A percentile compares a stretch with the other conserved stretches of the same genome.
Evolutionary conservation across 2,888 invertebrate genomes (phyloP).

Genomic region (Drosophila rubida): DNA sequence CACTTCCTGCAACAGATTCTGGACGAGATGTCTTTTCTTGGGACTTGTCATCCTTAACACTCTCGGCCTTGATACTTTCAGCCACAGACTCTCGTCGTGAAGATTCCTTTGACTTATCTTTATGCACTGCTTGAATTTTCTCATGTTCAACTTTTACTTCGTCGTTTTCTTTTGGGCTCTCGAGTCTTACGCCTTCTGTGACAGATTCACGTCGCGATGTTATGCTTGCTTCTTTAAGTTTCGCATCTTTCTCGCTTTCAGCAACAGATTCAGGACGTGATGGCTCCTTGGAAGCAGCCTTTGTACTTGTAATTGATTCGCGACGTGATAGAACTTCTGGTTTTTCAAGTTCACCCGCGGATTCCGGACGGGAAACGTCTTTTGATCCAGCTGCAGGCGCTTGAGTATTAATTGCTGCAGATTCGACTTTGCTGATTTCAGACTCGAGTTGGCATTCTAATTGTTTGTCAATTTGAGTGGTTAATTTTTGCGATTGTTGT

Average conservation of each 20-base stretch:
- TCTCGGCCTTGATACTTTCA: conserved; percentile 26
- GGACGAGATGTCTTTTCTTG: conserved; percentile 29
- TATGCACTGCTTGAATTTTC: conserved; percentile 42
- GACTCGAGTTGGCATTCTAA: background rate
- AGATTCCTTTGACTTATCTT: conserved; percentile 37
- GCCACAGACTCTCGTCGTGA: conserved; percentile 41
- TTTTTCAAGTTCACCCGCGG: conserved; percentile 36
- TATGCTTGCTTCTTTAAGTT: conserved; percentile 10
- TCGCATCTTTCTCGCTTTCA: conserved; percentile 12
- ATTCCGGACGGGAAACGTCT: conserved; percentile 73
- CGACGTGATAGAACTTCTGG: conserved; percentile 22
- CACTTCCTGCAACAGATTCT: conserved; percentile 34
- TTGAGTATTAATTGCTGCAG: conserved; percentile 16
- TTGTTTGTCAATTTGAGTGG: conserved; percentile 23
- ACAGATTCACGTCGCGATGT: conserved; percentile 19
- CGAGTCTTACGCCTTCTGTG: conserved; percentile 25
- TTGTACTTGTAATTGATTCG: conserved; percentile 11
- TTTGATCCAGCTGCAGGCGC: conserved; percentile 27
- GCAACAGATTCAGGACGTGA: conserved; percentile 47
- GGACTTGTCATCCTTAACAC: conserved; percentile 36
- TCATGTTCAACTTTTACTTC: conserved; percentile 14
- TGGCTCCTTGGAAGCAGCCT: conserved; percentile 36
- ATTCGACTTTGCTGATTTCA: conserved; percentile 12
- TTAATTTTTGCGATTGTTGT: conserved; percentile 48
- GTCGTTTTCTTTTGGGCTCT: conserved; percentile 36